Base-by-base conservation (phyloP, 2,888 invertebrate genomes). In the Eristalinus sepulchralis region DNA sequence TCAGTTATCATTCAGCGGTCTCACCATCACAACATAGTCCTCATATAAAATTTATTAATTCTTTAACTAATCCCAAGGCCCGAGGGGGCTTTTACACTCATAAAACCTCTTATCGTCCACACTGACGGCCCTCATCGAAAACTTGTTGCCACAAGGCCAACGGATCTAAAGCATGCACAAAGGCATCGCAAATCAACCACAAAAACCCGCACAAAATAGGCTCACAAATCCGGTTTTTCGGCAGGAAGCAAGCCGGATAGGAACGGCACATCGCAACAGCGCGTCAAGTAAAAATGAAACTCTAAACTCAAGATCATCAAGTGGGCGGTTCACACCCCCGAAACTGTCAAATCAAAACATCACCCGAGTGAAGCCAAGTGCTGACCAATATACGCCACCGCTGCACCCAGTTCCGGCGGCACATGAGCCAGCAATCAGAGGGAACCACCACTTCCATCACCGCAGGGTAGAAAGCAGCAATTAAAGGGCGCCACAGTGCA, bases 401-500 rank as follows among this genome's bases (percentile, higher is more conserved):
- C 27, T 64, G 59, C 75, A 84, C 27, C 39, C 6, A 85, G 82
- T 85, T 85, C 85, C 85, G 85, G 60, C 77, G 85, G 85, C 77
- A 85, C 73, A 78, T 78, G 72, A 75, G 57, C 76, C 57, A 71
- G 22, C 68, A 59, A 64, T 22, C 24, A 55, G 24, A 64, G 68
- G 47, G 62, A 53, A 33, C 64, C 55, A 47, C 67, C 64, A 68
- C 55, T 57, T 73, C 78, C 78, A 78, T 59, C 24, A 60, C 77
- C 55, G n/a, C 57, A 62, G 83, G 47, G 83, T 62, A 87, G 76
- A 83, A 83, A 87, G 83, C 67, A 57, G 83, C 83, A 87, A 87
- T 87, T 87, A 87, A 83, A 80, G 83, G 76, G 79, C 63, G 79
- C 80, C 55, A 64, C 64, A 60, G 75, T 53, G 79, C 73, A 68